These are phyloP conservation scores for Pachliopta kotzebuea DNA, from an alignment of 2,888 invertebrate genomes.

Conservation along the genomic window DNA sequence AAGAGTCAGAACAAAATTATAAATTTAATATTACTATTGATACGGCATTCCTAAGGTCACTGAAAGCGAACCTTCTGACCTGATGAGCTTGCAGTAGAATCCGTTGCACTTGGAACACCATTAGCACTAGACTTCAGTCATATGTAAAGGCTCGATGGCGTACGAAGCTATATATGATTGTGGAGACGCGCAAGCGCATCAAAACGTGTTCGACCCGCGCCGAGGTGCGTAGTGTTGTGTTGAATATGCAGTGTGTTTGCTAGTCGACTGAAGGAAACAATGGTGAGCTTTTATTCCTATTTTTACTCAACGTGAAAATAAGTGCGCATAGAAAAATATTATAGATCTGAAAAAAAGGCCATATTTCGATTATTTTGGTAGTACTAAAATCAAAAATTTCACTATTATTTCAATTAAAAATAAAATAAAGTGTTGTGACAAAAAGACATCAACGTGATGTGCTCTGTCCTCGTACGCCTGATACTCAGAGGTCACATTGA, in stretches of 20 bases:
- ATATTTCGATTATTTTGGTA: too few species aligned
- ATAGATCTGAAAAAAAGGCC: too few species aligned
- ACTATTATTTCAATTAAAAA: too few species aligned
- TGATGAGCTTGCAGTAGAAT: constrained; percentile 7
- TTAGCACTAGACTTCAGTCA: constrained; percentile 26
- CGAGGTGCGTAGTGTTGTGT: constrained; percentile 34
- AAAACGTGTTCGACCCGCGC: constrained; percentile 36
- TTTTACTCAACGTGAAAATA: too few species aligned
- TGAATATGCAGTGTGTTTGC: constrained; percentile 42
- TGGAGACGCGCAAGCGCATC: constrained; percentile 35
- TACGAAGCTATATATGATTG: constrained; percentile 41
- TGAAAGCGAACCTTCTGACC: background rate
- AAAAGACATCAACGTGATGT: too few species aligned
- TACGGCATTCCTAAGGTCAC: background rate
- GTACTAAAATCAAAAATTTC: too few species aligned
- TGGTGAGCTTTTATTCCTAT: constrained; percentile 38
- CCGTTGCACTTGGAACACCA: constrained; percentile 25
- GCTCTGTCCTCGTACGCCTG: too few species aligned
- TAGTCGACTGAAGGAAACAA: constrained; percentile 34
- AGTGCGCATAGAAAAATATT: too few species aligned
- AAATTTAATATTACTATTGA: too few species aligned
- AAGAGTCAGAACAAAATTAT: too few species aligned
- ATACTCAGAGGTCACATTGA: too few species aligned
- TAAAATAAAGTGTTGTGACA: too few species aligned
- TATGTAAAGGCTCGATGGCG: constrained; percentile 26